Base-by-base conservation (phyloP, 2,888 invertebrate genomes). In the Drosophila neotestacea region DNA sequence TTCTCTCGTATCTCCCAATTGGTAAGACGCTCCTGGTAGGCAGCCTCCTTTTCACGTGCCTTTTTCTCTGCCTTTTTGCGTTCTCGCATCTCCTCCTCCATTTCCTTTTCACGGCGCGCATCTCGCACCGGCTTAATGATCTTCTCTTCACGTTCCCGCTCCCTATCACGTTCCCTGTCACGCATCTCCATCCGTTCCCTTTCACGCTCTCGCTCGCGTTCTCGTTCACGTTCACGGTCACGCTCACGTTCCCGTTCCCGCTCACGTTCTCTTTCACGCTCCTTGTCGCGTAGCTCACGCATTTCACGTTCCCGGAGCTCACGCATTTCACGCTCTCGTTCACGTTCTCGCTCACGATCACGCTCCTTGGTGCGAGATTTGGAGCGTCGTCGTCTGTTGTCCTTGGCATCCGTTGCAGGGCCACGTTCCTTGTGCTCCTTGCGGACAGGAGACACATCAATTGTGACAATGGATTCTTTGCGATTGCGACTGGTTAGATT, bases 11-110 rank as follows among this genome's bases (percentile, higher is more conserved):
- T 94, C 93, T 98, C 98, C 98, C 98, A 99, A 81, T 93, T 94
- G 50, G 94, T 92, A 28, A 94, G 93, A 93, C 97, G 94, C 94
- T 96, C 97, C 93, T 99, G 98, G 93, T 99, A 99, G n/a, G 97
- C 97, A 36, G 97, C 96, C 93, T 99, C 99, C 92, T 98, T 98
- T 91, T 99, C 98, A 10, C 98, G 93, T 0, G 98, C 96, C 92
- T 97, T 96, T 92, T 98, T 95, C 91, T 99, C 98, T 6, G 95
- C 93, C 81, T 98, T 96, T 91, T 98, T 97, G 88, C 96, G 95
- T 90, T 99, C 98, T 65, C 98, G 95, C 22, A 95, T 94, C 92
- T 99, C 98, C 89, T 99, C 98, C 91, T 98, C 98, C 79, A 98
- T 95, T 93, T 97, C 97, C 84, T 96, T 95, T 88, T 96, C 96